phyloP scores from a whole-genome alignment of 2,113 vertebrate species.

The Varanus salvator region DNA sequence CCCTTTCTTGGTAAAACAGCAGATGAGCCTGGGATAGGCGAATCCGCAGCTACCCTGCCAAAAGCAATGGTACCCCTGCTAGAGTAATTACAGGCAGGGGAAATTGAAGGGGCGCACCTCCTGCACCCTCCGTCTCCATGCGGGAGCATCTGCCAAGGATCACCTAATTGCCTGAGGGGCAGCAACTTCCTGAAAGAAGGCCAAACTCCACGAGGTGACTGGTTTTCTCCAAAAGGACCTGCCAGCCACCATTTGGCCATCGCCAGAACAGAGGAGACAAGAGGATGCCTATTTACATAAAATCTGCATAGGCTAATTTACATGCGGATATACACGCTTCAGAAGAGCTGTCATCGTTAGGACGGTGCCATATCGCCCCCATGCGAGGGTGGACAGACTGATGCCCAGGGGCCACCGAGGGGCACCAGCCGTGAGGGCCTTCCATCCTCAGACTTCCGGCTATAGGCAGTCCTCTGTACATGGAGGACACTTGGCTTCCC shows the following conservation, averaged over 20 bases:
- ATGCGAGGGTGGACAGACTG: no score
- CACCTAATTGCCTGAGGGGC: background rate
- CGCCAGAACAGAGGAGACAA: no score
- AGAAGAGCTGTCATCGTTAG: no score
- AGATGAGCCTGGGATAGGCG: rapidly evolving
- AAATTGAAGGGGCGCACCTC: background rate
- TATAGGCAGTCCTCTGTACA: no score
- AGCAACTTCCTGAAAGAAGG: background rate
- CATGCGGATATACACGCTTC: no score
- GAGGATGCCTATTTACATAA: no score
- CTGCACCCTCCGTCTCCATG: rapidly evolving
- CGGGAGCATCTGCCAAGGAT: rapidly evolving
- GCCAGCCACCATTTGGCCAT: background rate
- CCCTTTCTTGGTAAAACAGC: background rate
- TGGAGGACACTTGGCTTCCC: background rate
- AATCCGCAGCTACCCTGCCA: rapidly evolving
- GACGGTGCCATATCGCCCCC: no score
- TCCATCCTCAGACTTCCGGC: no score
- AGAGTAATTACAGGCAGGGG: background rate
- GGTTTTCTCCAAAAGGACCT: background rate
- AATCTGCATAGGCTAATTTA: no score
- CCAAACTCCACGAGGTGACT: background rate
- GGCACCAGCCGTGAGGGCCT: no score
- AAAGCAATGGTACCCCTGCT: constrained; percentile 15
- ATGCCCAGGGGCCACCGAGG: no score